Evolutionary conservation across 2,797 vertebrate species (phyloP), one percentile per base, ranked within the genome.

Genomic region (Catharus ustulatus): DNA sequence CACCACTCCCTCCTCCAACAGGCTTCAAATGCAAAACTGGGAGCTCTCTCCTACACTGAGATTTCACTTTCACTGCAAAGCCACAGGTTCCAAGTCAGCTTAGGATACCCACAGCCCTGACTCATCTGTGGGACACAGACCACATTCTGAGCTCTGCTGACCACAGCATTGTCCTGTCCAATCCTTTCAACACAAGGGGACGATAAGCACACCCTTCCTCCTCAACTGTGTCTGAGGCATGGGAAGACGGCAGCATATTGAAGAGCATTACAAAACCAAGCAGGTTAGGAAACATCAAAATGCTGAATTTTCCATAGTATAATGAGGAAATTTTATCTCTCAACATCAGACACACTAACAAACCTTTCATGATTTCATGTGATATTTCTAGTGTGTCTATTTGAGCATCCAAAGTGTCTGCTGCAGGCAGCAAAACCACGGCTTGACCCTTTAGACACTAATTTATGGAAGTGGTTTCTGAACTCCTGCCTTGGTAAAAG

Each of bases 71-170:
- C 23, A 27, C 20, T 23, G 24, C 20, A 68, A 90, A 91, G 32
- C 15, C 55, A 24, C 15, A 32, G 57, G 30, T 29, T 61, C 15
- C 0, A 0, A 49, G 22, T 43, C 38, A 74, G 21, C 5, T 64
- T 46, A 48, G 36, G 29, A 15, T 10, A 2, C 5, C 27, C 43
- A 14, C 9, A 61, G 30, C 15, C 86, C 51, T 78, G 29, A 42
- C 20, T 40, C 29, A 48, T 32, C 27, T 34, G 29, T 42, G 23
- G 34, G 48, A 62, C 26, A 32, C 6, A 13, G n/a, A 26, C 49
- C 32, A 3, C 3, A 1, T 40, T 36, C 12, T 21, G 26, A 77
- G 29, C 55, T 43, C n/a, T 49, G 55, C 18, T 69, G 26, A 32
- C 13, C 40, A 23, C 22, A 24, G 13, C 14, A 29, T 1, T 36